These are phyloP conservation scores for Rhyacichthys aspro DNA, from an alignment of 2,797 vertebrate genomes.

Conservation along the genomic window DNA sequence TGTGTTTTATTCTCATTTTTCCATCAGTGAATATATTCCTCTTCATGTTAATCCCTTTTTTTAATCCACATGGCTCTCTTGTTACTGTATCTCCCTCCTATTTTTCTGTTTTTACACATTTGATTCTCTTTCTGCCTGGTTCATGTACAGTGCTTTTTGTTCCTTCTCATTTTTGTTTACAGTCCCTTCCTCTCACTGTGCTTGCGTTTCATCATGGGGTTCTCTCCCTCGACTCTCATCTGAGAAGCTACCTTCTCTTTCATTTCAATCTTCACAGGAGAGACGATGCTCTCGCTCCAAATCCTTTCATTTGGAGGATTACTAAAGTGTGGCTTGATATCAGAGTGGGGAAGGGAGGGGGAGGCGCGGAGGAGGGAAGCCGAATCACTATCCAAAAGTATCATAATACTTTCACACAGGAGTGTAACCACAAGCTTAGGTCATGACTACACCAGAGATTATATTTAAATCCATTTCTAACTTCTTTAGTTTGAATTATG, in stretches of 20 bases:
- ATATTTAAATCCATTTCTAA: constrained; percentile 12
- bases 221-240: constrained; percentile 62
- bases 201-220: constrained; percentile 43
- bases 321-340: constrained; percentile 79
- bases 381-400: constrained; percentile 57
- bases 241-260: constrained; percentile 69
- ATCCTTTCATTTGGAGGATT: constrained; percentile 79
- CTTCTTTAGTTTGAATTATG: constrained; percentile 12
- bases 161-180: constrained; percentile 37
- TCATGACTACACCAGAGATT: constrained; percentile 35
- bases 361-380: constrained; percentile 32
- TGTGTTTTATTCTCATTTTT: too few relatives aligned
- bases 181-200: constrained; percentile 25
- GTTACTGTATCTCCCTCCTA: neutral
- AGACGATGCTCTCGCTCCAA: constrained; percentile 74
- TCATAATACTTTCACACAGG: constrained; percentile 55
- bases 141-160: constrained; percentile 31
- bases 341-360: constrained; percentile 55
- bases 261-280: constrained; percentile 70
- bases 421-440: constrained; percentile 37
- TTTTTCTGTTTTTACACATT: constrained; percentile 16
- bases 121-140: constrained; percentile 27
- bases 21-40: neutral
- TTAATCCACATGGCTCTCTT: neutral
- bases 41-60: constrained; percentile 2